A percentile compares a stretch with the other conserved stretches of the same genome.
phyloP scores from a whole-genome alignment of 1,140 invertebrate species.

The Antheraea pernyi region DNA sequence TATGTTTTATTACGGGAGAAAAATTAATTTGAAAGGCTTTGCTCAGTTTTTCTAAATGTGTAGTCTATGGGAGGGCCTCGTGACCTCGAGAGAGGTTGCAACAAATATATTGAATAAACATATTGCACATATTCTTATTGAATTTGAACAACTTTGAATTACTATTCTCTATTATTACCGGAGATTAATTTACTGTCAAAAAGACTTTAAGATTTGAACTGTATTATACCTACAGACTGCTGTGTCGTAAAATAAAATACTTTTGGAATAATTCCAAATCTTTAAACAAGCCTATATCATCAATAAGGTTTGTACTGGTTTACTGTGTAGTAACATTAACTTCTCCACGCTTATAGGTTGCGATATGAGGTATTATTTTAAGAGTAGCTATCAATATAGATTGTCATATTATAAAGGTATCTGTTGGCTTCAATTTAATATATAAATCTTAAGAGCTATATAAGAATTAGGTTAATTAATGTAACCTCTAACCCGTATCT shows the following conservation, averaged over 20 bases:
- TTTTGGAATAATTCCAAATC: neutral
- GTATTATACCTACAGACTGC: too few species aligned
- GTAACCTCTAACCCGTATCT: too few species aligned
- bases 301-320: neutral
- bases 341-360: too few species aligned
- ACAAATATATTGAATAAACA: neutral
- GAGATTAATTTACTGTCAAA: neutral
- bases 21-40: neutral
- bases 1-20: constrained; percentile 9
- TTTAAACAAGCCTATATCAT: neutral
- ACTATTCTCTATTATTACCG: neutral
- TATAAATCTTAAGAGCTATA: too few species aligned
- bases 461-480: too few species aligned
- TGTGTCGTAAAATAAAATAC: neutral
- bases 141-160: neutral
- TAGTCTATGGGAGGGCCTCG: constrained; percentile 5
- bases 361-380: too few species aligned
- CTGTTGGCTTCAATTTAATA: too few species aligned
- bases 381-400: too few species aligned
- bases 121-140: neutral
- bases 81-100: constrained; percentile 4
- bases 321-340: neutral
- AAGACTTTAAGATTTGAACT: neutral
- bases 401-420: too few species aligned
- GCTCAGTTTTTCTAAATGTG: neutral